Evolutionary conservation across 2,888 invertebrate species (phyloP).

Genomic region (Ischnura elegans): DNA sequence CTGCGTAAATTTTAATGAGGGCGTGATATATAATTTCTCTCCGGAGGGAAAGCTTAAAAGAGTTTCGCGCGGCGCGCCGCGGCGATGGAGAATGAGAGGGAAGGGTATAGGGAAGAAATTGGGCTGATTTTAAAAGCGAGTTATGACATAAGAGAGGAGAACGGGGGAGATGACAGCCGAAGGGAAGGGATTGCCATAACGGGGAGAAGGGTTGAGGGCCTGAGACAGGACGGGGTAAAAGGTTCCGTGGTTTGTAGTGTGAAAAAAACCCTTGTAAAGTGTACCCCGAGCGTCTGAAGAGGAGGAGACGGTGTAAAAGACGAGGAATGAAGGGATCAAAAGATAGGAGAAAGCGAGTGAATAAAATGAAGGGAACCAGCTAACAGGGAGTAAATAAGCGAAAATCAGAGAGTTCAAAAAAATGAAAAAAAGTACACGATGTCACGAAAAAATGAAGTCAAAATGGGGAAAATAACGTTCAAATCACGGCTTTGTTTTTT

Average conservation of each 20-base stretch:
- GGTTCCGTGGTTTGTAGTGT: background rate
- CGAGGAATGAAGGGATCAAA: background rate
- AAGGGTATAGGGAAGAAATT: background rate
- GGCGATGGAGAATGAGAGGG: background rate
- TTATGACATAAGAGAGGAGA: background rate
- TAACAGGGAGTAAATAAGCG: background rate
- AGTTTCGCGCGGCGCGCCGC: background rate
- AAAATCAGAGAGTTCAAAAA: background rate
- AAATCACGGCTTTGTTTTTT: no score
- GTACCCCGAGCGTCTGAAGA: background rate
- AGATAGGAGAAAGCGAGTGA: background rate
- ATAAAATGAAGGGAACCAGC: background rate
- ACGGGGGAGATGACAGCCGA: background rate
- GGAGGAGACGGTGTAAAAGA: background rate
- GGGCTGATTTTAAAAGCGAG: background rate
- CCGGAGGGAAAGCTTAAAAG: background rate
- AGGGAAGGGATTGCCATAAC: background rate
- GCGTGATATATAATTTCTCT: slow-evolving; percentile 6
- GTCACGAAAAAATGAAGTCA: background rate
- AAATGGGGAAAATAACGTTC: background rate
- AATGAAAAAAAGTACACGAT: background rate
- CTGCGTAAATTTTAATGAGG: slow-evolving; percentile 26
- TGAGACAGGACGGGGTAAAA: background rate
- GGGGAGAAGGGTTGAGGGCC: slow-evolving; percentile 18
- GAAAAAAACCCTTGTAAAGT: background rate